Conservation (phyloP, 2,797 vertebrate genomes). For the Tragopan temminckii region DNA sequence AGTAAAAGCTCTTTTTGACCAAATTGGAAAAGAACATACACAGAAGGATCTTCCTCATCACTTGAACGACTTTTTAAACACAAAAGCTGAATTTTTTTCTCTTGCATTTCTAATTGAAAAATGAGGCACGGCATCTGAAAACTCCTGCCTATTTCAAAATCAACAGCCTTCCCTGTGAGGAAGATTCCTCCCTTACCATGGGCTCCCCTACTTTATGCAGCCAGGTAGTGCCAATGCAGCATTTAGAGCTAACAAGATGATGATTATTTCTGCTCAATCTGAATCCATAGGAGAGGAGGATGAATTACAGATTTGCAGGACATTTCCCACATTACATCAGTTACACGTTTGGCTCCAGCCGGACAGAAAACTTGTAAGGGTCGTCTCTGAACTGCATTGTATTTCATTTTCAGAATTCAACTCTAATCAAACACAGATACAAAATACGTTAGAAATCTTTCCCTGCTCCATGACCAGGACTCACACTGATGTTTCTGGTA, state of each 20-base stretch:
- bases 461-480: neutral
- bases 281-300: neutral
- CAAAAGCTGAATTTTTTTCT: neutral
- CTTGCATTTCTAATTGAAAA: neutral
- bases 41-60: neutral
- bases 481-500: neutral
- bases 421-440: neutral
- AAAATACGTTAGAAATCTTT: neutral
- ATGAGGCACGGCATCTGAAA: neutral
- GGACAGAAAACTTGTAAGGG: neutral
- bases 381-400: neutral
- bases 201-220: neutral
- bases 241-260: neutral
- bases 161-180: neutral
- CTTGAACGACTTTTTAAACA: neutral
- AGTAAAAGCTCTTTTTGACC: neutral
- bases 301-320: neutral
- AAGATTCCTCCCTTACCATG: neutral
- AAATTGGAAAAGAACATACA: neutral
- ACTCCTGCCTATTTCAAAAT: neutral
- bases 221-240: neutral
- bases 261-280: neutral
- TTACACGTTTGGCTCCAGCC: neutral
- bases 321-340: neutral
- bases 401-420: neutral